Evolutionary conservation across 2,888 invertebrate genomes (phyloP), one percentile per base, ranked within the genome.

Genomic region (Leucophora obtusa): DNA sequence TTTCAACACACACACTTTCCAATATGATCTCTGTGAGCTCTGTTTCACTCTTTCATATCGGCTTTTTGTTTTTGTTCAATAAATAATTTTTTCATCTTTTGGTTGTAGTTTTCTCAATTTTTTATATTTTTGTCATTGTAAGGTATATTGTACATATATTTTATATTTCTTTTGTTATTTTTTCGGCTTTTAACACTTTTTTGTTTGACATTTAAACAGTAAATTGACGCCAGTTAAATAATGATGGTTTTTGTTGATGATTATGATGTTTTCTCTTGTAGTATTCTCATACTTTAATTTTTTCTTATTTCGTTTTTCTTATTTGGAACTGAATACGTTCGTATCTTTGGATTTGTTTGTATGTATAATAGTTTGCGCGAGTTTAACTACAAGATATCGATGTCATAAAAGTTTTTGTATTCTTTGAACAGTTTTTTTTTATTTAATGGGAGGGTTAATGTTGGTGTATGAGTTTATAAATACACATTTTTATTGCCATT

Each of bases 181-280:
- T 87, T 87, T 82, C 79, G 83, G 83, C 83, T 84, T 72, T 83
- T 84, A 84, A 79, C 83, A 82, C 82, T 83, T 84, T 81, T 84
- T 85, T 88, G 89, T 89, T 87, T 87, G 87, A 86, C 86, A 87
- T 88, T 88, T 88, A 88, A 88, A 87, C 89, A 88, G 88, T 88
- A 88, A 89, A 88, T 89, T 88, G 88, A 86, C 89, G 87, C 85
- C 88, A 87, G 87, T 87, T 89, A 88, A 87, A 86, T 87, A 87
- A 85, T 84, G 86, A 81, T 77, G 70, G 66, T 74, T 81, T 28
- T 77, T 58, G 60, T 56, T 81, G 73, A 81, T 73, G 70, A 63
- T 56, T 50, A 68, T 38, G 47, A 70, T 70, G 54, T 21, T 18
- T 43, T 47, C 14, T 50, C 35, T 4, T 33, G 21, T 53, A 43